Percentiles rank a stretch among this genome's conserved stretches.
These are phyloP conservation scores for Pseudotriccus pelzelni DNA, from an alignment of 2,797 vertebrate species.

Conservation along the genomic window DNA sequence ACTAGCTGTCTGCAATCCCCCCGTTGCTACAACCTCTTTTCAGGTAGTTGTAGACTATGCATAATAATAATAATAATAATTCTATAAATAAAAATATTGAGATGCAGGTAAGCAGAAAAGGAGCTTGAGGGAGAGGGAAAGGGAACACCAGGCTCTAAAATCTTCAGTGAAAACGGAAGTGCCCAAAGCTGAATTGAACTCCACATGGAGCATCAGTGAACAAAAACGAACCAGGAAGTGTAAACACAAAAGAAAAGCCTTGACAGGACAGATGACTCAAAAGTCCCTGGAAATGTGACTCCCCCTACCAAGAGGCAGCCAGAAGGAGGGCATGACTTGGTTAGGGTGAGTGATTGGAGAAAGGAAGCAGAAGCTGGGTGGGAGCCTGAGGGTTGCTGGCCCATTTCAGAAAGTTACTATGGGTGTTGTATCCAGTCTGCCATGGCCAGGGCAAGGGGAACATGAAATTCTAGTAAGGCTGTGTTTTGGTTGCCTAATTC, in stretches of 20 bases:
- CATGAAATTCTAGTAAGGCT: not conserved
- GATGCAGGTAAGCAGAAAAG: not conserved
- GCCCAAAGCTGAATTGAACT: not conserved
- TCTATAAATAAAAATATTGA: not conserved
- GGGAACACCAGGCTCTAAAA: not conserved
- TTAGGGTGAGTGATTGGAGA: not conserved
- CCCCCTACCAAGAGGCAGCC: not conserved
- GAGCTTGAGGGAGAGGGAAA: not conserved
- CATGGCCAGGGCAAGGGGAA: not conserved
- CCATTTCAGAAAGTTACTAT: not conserved
- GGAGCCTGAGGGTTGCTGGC: not conserved
- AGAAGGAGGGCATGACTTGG: not conserved
- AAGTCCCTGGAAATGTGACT: not conserved
- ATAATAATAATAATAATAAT: too few relatives aligned
- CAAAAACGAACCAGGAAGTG: fast-evolving
- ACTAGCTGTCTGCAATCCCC: not conserved
- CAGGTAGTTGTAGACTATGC: too few relatives aligned
- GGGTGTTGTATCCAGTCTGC: not conserved
- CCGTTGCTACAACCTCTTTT: not conserved
- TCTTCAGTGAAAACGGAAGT: not conserved
- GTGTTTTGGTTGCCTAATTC: slow-evolving; percentile 8
- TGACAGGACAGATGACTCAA: not conserved
- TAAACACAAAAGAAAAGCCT: not conserved
- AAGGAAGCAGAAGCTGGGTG: slow-evolving; percentile 18
- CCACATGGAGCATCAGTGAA: not conserved